Conservation (phyloP, 1,140 invertebrate genomes). For the Drosophila tristis region DNA sequence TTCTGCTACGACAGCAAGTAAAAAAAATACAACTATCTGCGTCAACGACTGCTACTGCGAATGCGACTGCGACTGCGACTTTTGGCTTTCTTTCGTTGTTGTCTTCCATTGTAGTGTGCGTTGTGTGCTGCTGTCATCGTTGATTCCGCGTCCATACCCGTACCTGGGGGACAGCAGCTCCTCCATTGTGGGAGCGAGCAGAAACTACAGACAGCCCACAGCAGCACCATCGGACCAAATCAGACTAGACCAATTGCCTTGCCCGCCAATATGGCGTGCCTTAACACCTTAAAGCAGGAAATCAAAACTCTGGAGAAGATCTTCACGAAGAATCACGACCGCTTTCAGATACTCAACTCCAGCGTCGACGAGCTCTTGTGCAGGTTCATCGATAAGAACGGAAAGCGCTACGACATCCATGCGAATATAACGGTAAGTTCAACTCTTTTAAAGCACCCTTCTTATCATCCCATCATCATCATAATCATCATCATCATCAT, state of each 20-base stretch:
- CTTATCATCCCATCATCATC: too few species aligned
- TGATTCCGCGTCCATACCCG: neutral
- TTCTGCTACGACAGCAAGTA: conserved; percentile 12
- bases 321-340: conserved; percentile 97
- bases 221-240: conserved; percentile 24
- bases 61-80: conserved; percentile 15
- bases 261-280: conserved; percentile 93
- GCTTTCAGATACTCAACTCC: conserved; percentile 98
- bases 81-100: conserved; percentile 31
- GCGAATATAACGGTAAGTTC: conserved; percentile 98
- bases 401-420: conserved; percentile 97
- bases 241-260: conserved; percentile 56
- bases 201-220: conserved; percentile 15
- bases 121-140: neutral
- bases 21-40: conserved; percentile 14
- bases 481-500: too few species aligned
- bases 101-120: neutral
- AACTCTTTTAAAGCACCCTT: too few species aligned
- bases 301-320: conserved; percentile 97
- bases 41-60: conserved; percentile 15
- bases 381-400: conserved; percentile 97
- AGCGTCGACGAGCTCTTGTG: conserved; percentile 99
- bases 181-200: conserved; percentile 23
- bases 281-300: conserved; percentile 98
- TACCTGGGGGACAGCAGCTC: conserved; percentile 4